These are phyloP conservation scores for Rynchops niger DNA, from an alignment of 2,113 vertebrate genomes.

Conservation along the genomic window DNA sequence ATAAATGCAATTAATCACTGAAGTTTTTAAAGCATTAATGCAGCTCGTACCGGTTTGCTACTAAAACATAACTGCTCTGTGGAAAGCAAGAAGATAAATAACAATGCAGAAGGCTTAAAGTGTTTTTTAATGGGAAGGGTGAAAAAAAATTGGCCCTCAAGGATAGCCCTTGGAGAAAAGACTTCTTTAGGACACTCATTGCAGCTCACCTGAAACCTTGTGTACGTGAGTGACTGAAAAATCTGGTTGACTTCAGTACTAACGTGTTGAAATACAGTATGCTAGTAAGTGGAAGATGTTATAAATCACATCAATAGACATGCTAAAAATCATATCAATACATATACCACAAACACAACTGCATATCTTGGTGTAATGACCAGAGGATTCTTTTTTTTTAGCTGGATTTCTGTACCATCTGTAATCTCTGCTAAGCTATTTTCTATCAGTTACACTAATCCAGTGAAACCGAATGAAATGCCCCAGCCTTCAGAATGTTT, in stretches of 20 bases:
- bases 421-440: neutral
- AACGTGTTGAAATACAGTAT: neutral
- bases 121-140: neutral
- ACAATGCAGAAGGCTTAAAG: neutral
- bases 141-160: neutral
- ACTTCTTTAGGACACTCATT: neutral
- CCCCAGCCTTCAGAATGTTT: neutral
- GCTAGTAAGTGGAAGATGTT: neutral
- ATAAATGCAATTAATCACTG: neutral
- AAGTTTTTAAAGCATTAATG: neutral
- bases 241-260: neutral
- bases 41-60: neutral
- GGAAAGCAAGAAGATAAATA: neutral
- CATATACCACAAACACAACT: neutral
- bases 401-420: neutral
- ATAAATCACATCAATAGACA: neutral
- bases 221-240: neutral
- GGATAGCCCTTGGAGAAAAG: neutral
- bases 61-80: neutral
- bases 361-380: neutral
- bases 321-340: neutral
- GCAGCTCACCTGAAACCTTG: neutral
- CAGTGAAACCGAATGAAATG: neutral
- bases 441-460: neutral
- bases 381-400: neutral